Percentiles rank a stretch among this genome's conserved stretches.
These are phyloP conservation scores for Frieseomelitta varia DNA, from an alignment of 1,140 invertebrate species.

Conservation along the genomic window DNA sequence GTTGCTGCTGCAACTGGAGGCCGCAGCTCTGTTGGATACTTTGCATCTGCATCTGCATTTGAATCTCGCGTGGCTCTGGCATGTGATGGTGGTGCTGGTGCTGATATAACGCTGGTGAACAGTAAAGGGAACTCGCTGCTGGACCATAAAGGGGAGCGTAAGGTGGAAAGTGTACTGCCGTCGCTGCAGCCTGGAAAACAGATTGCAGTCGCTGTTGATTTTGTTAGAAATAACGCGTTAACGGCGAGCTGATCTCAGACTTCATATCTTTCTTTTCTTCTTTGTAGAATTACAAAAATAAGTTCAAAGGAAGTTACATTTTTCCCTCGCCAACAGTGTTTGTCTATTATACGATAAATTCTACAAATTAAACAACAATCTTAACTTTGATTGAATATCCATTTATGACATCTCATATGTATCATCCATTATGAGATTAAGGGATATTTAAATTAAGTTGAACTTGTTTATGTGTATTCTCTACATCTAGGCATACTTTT, in stretches of 20 bases:
- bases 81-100: slow-evolving; percentile 77
- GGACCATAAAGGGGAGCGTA: slow-evolving; percentile 79
- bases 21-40: slow-evolving; percentile 76
- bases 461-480: too few species aligned
- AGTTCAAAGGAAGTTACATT: background rate
- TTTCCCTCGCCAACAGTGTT: background rate
- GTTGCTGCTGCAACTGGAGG: slow-evolving; percentile 76
- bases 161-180: slow-evolving; percentile 77
- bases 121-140: slow-evolving; percentile 77
- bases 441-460: too few species aligned
- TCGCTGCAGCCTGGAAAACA: slow-evolving; percentile 71
- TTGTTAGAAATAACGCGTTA: background rate
- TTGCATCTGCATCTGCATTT: slow-evolving; percentile 81
- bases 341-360: too few species aligned
- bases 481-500: too few species aligned
- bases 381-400: too few species aligned
- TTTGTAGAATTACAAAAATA: background rate
- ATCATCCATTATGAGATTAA: too few species aligned
- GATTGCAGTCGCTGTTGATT: background rate
- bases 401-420: too few species aligned
- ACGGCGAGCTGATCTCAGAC: background rate
- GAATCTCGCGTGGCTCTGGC: slow-evolving; percentile 75
- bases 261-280: background rate
- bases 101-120: slow-evolving; percentile 80
- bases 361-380: too few species aligned